Percentiles rank a stretch among this genome's conserved stretches.
Conservation (phyloP, 1,140 invertebrate species). For the Araneus ventricosus region DNA sequence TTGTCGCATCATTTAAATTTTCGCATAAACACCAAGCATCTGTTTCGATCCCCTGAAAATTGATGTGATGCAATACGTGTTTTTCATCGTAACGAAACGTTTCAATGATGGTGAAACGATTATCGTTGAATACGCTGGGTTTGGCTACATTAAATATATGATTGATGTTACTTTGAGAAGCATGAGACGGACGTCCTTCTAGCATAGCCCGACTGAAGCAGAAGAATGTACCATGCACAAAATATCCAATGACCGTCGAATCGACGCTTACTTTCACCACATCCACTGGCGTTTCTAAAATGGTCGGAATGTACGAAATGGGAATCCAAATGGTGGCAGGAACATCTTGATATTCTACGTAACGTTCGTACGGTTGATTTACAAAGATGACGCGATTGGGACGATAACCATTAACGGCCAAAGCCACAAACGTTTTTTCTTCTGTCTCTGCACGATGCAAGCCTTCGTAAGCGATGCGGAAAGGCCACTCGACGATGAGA, state of each 20-base stretch:
- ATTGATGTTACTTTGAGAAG: background rate
- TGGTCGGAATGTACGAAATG: background rate
- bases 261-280: background rate
- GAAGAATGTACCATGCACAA: background rate
- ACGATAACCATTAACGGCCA: background rate
- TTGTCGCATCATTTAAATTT: background rate
- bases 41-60: background rate
- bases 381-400: background rate
- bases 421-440: background rate
- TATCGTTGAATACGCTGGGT: background rate
- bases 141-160: background rate
- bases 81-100: background rate
- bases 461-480: background rate
- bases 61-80: background rate
- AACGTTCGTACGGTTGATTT: background rate
- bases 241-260: background rate
- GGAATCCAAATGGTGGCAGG: background rate
- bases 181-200: background rate
- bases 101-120: background rate
- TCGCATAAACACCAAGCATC: background rate
- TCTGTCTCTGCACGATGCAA: background rate
- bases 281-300: background rate
- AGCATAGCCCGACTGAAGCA: background rate
- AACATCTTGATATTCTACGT: background rate
- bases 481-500: background rate